phyloP scores from a whole-genome alignment of 2,888 invertebrate species.

The Cerastoderma edule region DNA sequence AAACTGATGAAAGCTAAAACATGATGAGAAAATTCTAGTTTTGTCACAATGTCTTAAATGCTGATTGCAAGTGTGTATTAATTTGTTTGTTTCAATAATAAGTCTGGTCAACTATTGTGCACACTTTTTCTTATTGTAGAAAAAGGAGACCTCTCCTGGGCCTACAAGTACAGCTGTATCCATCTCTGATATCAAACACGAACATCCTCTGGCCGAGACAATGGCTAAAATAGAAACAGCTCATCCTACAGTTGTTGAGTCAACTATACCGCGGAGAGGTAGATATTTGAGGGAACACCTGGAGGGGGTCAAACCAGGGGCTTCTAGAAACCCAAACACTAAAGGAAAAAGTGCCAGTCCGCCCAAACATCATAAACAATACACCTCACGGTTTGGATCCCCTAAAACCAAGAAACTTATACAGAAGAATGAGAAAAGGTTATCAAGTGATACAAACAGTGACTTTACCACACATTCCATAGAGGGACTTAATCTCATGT shows the following conservation, averaged over 20 bases:
- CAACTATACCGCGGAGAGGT: constrained; percentile 40
- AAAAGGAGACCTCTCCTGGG: constrained; percentile 15
- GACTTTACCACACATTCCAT: neutral
- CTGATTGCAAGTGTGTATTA: too few species aligned
- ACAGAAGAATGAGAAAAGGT: neutral
- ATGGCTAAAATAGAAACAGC: constrained; percentile 70
- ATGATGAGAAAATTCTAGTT: too few species aligned
- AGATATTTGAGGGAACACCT: constrained; percentile 35
- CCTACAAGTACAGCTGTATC: neutral
- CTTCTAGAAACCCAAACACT: neutral
- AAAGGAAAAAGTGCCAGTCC: constrained; percentile 8
- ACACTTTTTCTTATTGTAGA: constrained; percentile 9
- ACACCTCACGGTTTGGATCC: neutral
- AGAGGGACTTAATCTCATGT: neutral
- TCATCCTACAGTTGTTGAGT: constrained; percentile 64
- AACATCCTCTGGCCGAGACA: constrained; percentile 36
- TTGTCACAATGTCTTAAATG: too few species aligned
- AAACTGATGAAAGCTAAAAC: too few species aligned
- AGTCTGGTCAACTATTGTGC: too few species aligned
- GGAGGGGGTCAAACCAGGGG: neutral
- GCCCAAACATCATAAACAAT: neutral
- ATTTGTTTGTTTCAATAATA: too few species aligned
- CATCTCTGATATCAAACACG: neutral
- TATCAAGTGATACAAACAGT: neutral
- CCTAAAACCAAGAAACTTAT: neutral